Evolutionary conservation across 2,888 invertebrate species (phyloP).

Genomic region (Amphimallon solstitiale): DNA sequence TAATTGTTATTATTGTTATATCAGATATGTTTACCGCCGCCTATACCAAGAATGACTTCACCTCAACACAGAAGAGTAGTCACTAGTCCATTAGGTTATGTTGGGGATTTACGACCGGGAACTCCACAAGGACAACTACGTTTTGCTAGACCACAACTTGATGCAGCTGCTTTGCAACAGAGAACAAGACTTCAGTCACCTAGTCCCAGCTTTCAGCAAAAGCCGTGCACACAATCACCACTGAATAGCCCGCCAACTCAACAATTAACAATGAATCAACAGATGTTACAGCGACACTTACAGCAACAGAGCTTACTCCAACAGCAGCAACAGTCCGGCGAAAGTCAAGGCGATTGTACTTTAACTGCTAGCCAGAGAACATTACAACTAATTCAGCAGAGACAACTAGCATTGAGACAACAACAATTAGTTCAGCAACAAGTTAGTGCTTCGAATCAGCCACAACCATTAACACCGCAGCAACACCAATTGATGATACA

Average conservation of each 20-base stretch:
- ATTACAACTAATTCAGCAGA: slow-evolving; percentile 58
- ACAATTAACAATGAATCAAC: slow-evolving; percentile 56
- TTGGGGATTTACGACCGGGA: slow-evolving; percentile 63
- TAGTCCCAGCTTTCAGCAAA: slow-evolving; percentile 58
- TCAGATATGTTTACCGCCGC: slow-evolving; percentile 61
- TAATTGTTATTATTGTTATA: background rate
- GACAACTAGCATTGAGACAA: slow-evolving; percentile 52
- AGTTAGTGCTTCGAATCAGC: slow-evolving; percentile 50
- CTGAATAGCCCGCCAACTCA: slow-evolving; percentile 60
- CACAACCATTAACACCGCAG: slow-evolving; percentile 56
- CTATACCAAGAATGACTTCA: slow-evolving; percentile 67
- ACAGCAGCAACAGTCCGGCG: slow-evolving; percentile 58
- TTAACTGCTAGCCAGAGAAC: slow-evolving; percentile 61
- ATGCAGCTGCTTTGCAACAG: slow-evolving; percentile 54
- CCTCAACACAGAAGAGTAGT: slow-evolving; percentile 69
- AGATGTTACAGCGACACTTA: slow-evolving; percentile 60
- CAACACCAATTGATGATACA: slow-evolving; percentile 61
- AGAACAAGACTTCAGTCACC: slow-evolving; percentile 55
- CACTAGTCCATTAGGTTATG: slow-evolving; percentile 63
- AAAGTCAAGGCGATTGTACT: slow-evolving; percentile 58
- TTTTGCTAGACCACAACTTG: slow-evolving; percentile 55
- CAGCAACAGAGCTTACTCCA: slow-evolving; percentile 63
- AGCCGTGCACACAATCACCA: slow-evolving; percentile 60
- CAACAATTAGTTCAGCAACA: slow-evolving; percentile 48
- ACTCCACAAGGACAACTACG: slow-evolving; percentile 44